A percentile compares a stretch with the other conserved stretches of the same genome.
Evolutionary conservation across 2,113 vertebrate genomes (phyloP).

Genomic region (Oncorhynchus gorbuscha): DNA sequence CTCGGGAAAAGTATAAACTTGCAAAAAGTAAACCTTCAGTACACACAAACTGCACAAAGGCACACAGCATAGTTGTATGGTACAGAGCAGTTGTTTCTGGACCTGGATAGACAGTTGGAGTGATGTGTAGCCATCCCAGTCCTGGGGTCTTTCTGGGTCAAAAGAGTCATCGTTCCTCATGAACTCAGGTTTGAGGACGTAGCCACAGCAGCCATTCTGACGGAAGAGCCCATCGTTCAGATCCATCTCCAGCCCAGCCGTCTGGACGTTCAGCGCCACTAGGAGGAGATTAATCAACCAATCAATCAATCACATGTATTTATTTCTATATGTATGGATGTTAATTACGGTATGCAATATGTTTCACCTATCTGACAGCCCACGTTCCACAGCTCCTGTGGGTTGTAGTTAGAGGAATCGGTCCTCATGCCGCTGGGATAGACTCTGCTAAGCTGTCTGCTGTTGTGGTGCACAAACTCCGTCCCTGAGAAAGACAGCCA

Average conservation of each 20-base stretch:
- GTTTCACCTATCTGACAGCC: constrained; percentile 91
- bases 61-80: background rate
- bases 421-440: constrained; percentile 90
- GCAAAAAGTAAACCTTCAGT: background rate
- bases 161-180: constrained; percentile 78
- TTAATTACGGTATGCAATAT: background rate
- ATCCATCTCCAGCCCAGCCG: constrained; percentile 90
- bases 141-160: constrained; percentile 77
- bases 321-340: background rate
- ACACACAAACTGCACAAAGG: too few relatives aligned
- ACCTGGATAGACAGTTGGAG: constrained; percentile 82
- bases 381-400: constrained; percentile 90
- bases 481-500: constrained; percentile 42
- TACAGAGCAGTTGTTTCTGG: background rate
- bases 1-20: background rate
- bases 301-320: background rate
- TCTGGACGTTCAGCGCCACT: constrained; percentile 97
- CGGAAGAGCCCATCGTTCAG: constrained; percentile 88
- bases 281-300: background rate
- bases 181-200: constrained; percentile 87
- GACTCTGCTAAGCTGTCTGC: constrained; percentile 84
- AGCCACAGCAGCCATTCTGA: constrained; percentile 86
- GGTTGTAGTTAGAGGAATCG: constrained; percentile 93
- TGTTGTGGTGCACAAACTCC: constrained; percentile 87
- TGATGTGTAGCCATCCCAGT: constrained; percentile 61